Conservation (phyloP, 2,113 vertebrate genomes). For the Lagenorhynchus albirostris region DNA sequence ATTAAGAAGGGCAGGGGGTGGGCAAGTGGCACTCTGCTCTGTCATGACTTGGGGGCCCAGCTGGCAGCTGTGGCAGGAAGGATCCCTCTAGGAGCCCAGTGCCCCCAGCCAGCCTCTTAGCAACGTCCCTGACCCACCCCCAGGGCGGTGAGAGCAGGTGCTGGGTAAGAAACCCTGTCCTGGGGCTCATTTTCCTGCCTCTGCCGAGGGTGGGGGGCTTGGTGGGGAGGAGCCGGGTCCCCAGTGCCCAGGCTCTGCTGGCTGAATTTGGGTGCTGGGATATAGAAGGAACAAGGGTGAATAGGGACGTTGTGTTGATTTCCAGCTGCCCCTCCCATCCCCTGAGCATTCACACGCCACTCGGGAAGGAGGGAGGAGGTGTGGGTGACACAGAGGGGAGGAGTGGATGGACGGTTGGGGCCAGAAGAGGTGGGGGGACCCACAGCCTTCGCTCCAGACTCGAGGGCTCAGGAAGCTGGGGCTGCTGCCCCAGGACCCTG, state of each 20-base stretch:
- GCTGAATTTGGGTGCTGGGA: slow-evolving; percentile 63
- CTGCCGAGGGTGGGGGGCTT: background rate
- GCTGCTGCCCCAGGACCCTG: background rate
- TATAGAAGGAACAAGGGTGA: slow-evolving; percentile 35
- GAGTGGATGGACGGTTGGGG: background rate
- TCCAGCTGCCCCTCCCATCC: slow-evolving; percentile 48
- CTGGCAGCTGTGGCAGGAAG: background rate
- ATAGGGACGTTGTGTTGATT: slow-evolving; percentile 60
- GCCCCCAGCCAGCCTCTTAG: background rate
- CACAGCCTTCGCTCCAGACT: background rate
- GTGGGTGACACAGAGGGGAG: background rate
- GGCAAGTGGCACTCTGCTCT: background rate
- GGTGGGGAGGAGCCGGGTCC: background rate
- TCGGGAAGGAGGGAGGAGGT: background rate
- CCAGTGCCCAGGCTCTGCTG: background rate
- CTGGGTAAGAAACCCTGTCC: background rate
- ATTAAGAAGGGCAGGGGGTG: background rate
- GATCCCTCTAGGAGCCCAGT: background rate
- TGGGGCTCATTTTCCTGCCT: background rate
- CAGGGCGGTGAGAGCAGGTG: background rate
- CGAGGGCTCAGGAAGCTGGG: background rate
- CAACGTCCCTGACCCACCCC: background rate
- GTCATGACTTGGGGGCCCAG: rapidly evolving
- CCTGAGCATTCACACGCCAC: slow-evolving; percentile 54
- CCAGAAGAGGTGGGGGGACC: background rate